Evolutionary conservation across 2,113 vertebrate species (phyloP), one percentile per base, ranked within the genome.

Genomic region (Ceuthmochares aereus): DNA sequence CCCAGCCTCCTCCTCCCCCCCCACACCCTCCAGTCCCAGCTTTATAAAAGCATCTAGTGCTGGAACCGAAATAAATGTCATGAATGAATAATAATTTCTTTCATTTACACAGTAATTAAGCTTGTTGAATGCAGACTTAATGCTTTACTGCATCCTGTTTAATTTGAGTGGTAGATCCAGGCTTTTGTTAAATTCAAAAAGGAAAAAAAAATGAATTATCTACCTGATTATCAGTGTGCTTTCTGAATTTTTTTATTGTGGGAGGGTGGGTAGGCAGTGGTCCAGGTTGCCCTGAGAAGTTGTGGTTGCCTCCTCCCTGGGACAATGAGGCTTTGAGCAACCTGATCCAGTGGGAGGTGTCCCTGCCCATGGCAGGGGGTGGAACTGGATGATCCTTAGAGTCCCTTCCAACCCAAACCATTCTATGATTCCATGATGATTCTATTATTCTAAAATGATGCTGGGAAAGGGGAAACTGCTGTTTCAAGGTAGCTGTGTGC

Each of bases 21-120:
- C 43, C 10, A 11, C 68, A 32, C 69, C 84, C 85, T 83, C 64
- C 81, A 70, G 3, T 84, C 88, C 73, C 68, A 82, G 69, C 78
- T 97, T 94, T 95, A 78, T 95, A 95, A 98, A 98, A 94, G 88
- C 97, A 96, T 4, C 94, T 89, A 95, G 75, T 73, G 14, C 87
- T 96, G 95, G 89, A 97, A 96, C 93, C 89, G 90, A 98, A 97
- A 96, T 97, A 98, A 97, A 98, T 97, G 97, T 96, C 96, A 96
- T 95, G 95, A 98, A 97, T 97, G 97, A 98, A 98, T 98, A 98
- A 98, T 98, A 98, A 98, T 97, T 97, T 97, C 93, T 97, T 98
- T 98, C 94, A 97, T 97, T 98, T 98, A 96, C 96, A 94, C 95
- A 96, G 97, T 97, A 98, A 98, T 98, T 98, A 98, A 97, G 96